Conservation (phyloP, 2,888 invertebrate species). For the Xestia rhomboidea region DNA sequence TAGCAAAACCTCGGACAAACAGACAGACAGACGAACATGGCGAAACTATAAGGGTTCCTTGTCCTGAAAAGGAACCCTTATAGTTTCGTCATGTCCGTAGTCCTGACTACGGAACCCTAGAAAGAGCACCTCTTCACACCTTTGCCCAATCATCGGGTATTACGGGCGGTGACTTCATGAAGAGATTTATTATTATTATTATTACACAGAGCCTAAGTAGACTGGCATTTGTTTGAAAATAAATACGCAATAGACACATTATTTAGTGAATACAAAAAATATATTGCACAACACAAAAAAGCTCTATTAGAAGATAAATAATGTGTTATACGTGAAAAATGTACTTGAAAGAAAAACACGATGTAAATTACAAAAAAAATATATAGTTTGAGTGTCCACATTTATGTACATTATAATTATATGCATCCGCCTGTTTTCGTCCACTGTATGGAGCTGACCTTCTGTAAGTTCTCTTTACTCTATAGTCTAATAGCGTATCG, state of each 20-base stretch:
- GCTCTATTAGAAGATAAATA: background rate
- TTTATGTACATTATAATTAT: background rate
- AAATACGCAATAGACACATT: background rate
- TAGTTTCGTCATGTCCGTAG: no score
- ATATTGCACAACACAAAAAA: background rate
- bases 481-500: constrained; percentile 45
- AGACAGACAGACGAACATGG: no score
- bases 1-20: no score
- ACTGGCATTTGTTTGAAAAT: background rate
- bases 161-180: no score
- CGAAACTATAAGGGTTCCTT: no score
- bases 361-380: background rate
- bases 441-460: background rate
- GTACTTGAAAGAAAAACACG: background rate
- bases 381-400: background rate
- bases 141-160: no score
- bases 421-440: background rate
- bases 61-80: no score
- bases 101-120: no score
- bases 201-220: background rate
- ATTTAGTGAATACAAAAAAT: background rate
- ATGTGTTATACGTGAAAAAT: background rate
- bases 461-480: constrained; percentile 11
- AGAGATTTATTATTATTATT: no score
- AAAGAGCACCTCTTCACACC: no score